These are phyloP conservation scores for Panurus biarmicus DNA, from an alignment of 2,113 vertebrate genomes.

Conservation along the genomic window DNA sequence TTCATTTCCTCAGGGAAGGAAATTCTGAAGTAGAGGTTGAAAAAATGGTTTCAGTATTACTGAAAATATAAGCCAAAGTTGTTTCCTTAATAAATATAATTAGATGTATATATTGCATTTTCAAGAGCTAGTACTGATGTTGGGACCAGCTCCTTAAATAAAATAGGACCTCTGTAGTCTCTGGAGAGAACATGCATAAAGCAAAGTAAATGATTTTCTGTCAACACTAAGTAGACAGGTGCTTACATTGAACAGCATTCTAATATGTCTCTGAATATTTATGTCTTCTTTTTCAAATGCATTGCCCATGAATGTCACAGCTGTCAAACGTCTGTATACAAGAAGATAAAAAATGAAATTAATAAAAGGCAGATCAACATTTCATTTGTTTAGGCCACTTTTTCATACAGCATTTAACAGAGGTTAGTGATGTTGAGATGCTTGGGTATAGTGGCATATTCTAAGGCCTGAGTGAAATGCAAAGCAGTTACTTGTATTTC, in stretches of 20 bases:
- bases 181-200: slow-evolving; percentile 82
- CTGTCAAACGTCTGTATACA: slow-evolving; percentile 86
- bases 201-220: slow-evolving; percentile 92
- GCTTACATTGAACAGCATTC: slow-evolving; percentile 95
- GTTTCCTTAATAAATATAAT: slow-evolving; percentile 76
- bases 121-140: slow-evolving; percentile 65
- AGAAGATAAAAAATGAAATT: slow-evolving; percentile 88
- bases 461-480: slow-evolving; percentile 47
- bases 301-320: slow-evolving; percentile 93
- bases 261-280: slow-evolving; percentile 98
- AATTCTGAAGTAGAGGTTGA: slow-evolving; percentile 53
- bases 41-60: slow-evolving; percentile 65
- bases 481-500: background rate
- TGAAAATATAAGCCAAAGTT: slow-evolving; percentile 71
- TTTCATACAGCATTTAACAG: background rate
- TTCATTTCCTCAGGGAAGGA: slow-evolving; percentile 10
- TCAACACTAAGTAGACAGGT: slow-evolving; percentile 97
- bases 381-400: slow-evolving; percentile 79
- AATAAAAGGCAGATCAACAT: slow-evolving; percentile 89
- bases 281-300: slow-evolving; percentile 89
- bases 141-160: slow-evolving; percentile 82
- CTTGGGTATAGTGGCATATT: slow-evolving; percentile 10
- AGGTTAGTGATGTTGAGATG: slow-evolving; percentile 34
- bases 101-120: slow-evolving; percentile 69
- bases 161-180: slow-evolving; percentile 89